Percentiles rank a stretch among this genome's conserved stretches.
Conservation (phyloP, 1,140 invertebrate species). For the Drosophila sechellia region DNA sequence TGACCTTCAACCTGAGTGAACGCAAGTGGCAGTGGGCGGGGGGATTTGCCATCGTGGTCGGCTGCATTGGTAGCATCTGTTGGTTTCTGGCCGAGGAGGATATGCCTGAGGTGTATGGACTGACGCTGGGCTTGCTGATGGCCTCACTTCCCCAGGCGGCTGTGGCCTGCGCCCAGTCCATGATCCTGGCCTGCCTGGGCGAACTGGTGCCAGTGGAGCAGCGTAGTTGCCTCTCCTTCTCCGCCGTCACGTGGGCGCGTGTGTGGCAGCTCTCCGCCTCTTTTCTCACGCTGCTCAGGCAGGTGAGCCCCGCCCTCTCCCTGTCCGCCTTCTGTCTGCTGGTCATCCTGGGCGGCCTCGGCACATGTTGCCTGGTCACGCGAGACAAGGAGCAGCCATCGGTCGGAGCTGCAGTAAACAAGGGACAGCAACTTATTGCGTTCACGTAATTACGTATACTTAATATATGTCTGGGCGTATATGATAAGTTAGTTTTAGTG, state of each 20-base stretch:
- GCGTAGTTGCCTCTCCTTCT: constrained; percentile 63
- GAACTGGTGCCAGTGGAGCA: constrained; percentile 67
- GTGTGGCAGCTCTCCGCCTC: constrained; percentile 79
- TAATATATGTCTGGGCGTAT: neutral
- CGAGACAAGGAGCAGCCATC: constrained; percentile 3
- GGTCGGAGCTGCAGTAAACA: neutral
- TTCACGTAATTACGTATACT: constrained; percentile 16
- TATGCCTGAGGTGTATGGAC: constrained; percentile 65
- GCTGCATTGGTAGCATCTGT: constrained; percentile 59
- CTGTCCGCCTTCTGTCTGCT: constrained; percentile 70
- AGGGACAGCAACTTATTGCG: constrained; percentile 8
- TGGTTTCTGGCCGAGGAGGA: constrained; percentile 53
- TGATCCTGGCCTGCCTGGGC: constrained; percentile 68
- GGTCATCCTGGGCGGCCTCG: constrained; percentile 72
- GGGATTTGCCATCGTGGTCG: constrained; percentile 53
- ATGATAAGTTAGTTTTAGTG: constrained; percentile 23
- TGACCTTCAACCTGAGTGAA: constrained; percentile 30
- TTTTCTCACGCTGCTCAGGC: constrained; percentile 71
- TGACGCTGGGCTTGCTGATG: constrained; percentile 66
- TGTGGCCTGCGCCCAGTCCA: constrained; percentile 73
- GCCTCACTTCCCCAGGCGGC: constrained; percentile 64
- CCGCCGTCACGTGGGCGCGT: constrained; percentile 70
- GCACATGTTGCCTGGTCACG: constrained; percentile 63
- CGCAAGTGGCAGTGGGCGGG: constrained; percentile 71
- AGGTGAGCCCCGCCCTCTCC: constrained; percentile 69